Conservation (phyloP, 2,797 vertebrate species). For the Muraenolepis orangiensis region DNA sequence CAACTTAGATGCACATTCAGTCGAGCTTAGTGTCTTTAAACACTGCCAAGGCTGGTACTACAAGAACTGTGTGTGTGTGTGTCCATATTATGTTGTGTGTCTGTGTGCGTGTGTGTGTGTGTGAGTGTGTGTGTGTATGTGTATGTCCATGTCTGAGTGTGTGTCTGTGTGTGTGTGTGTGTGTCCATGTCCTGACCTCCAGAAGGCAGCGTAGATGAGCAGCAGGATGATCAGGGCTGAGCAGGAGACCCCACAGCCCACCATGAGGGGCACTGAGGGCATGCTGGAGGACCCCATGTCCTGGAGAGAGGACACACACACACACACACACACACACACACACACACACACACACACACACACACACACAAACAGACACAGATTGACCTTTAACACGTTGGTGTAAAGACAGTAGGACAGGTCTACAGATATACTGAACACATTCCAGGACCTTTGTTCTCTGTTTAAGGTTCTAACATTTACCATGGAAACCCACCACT, state of each 20-base stretch:
- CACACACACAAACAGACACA: too few species aligned
- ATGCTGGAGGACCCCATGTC: constrained; percentile 87
- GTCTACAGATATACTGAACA: background rate
- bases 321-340: background rate
- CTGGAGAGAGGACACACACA: constrained; percentile 58
- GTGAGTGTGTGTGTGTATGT: background rate
- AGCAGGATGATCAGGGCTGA: constrained; percentile 91
- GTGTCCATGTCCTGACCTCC: constrained; percentile 78
- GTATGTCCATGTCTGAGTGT: background rate
- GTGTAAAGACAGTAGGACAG: background rate
- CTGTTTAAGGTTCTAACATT: too few species aligned
- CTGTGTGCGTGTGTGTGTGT: constrained; percentile 3
- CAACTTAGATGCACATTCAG: too few species aligned
- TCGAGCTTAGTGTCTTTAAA: too few species aligned
- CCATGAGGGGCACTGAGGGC: constrained; percentile 94
- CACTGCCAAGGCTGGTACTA: too few species aligned
- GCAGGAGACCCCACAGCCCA: constrained; percentile 96
- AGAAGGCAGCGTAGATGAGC: constrained; percentile 94
- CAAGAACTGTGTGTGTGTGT: too few species aligned
- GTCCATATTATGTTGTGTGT: background rate
- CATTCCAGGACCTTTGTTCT: background rate
- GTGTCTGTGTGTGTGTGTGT: background rate
- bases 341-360: too few species aligned
- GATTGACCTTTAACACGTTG: too few species aligned
- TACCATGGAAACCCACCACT: background rate